Evolutionary conservation across 1,140 invertebrate genomes (phyloP), one percentile per base, ranked within the genome.

Genomic region (Dinoponera quadriceps): DNA sequence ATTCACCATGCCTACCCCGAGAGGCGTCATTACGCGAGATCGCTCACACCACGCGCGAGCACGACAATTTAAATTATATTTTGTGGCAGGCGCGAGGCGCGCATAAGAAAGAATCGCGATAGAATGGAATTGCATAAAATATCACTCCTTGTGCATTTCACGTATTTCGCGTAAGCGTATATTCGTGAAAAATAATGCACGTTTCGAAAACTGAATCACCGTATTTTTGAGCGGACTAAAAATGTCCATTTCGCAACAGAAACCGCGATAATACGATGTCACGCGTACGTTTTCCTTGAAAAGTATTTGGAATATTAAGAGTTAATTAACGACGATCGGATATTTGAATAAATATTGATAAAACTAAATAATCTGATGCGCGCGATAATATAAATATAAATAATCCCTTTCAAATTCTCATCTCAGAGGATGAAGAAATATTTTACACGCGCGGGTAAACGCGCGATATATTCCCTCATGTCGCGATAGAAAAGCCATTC

Each of bases 11-110:
- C 51, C 62, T 75, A 69, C 69, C 86, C 66, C 82, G 85, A 90
- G 87, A 88, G 87, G 72, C 62, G 69, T 90, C 83, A 86, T 90
- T 89, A 85, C 82, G 82, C 38, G 75, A 71, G 71, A 87, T 83
- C 66, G 60, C 55, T 78, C 57, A 55, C 63, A 51, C 38, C 77
- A 74, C 86, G 51, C 44, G 63, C 54, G 27, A 85, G 62, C 57
- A 80, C 65, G 75, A 80, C 75, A 81, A 82, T 80, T 77, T 73
- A 89, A 89, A 89, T 87, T 89, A 82, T 77, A 87, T 89, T 89
- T 89, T 86, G 55, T 55, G 80, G 48, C 75, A 75, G 38, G 33
- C 84, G 83, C 73, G 55, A 25, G 51, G 74, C 75, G 55, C 25
- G 20, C 14, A 55, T 62, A 62, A 74, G 78, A 82, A 29, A 55